Percentiles rank a stretch among this genome's conserved stretches.
These are phyloP conservation scores for Anguilla pacifica DNA, from an alignment of 2,797 vertebrate genomes.

Conservation along the genomic window DNA sequence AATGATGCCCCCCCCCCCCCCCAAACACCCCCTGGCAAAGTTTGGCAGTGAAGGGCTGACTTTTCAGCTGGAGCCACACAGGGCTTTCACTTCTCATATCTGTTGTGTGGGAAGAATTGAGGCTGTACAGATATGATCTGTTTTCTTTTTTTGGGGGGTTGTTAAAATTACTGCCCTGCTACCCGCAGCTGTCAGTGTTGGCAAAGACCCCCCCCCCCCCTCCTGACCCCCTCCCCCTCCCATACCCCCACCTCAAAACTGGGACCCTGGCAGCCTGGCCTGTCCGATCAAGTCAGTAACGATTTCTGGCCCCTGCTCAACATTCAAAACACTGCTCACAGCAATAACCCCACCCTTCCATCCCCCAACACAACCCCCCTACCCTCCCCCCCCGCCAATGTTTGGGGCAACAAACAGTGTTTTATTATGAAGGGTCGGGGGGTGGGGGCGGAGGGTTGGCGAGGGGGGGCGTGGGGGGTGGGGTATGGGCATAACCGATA, in stretches of 20 bases:
- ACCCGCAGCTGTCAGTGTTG: conserved; percentile 64
- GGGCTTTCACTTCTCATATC: conserved; percentile 9
- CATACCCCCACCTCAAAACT: background rate
- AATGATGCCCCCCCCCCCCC: conserved; percentile 23
- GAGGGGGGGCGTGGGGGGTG: background rate
- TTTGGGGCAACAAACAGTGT: conserved; percentile 46
- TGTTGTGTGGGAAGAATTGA: conserved; percentile 11
- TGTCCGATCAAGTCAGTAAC: conserved; percentile 56
- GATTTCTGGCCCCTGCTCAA: conserved; percentile 65
- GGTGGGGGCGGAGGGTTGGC: background rate
- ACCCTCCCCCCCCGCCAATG: conserved; percentile 47
- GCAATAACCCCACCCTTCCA: conserved; percentile 52
- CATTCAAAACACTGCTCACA: conserved; percentile 49
- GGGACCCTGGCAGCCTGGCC: conserved; percentile 34
- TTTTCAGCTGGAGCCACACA: background rate
- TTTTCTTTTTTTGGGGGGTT: background rate
- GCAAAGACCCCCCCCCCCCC: conserved; percentile 34
- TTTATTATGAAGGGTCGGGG: conserved; percentile 55
- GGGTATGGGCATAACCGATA: conserved; percentile 45
- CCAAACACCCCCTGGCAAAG: conserved; percentile 40
- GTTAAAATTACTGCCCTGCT: conserved; percentile 35
- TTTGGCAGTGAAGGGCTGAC: conserved; percentile 35
- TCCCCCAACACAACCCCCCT: background rate
- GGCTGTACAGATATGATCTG: accelerated
- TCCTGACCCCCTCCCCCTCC: conserved; percentile 34